Conservation (phyloP, 2,113 vertebrate species). For the Rutilus rutilus region DNA sequence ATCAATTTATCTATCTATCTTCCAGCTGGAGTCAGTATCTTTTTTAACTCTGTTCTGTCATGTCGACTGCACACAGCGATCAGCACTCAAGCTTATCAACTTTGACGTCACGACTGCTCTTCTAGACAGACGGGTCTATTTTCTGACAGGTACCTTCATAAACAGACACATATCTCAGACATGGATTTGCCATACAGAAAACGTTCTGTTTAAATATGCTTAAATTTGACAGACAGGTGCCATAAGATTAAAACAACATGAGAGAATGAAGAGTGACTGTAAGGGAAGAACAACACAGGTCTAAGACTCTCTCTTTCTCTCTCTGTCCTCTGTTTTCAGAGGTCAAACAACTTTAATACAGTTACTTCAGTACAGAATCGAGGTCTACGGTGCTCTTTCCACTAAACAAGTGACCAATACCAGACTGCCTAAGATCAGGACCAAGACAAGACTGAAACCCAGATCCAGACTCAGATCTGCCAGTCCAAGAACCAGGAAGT, state of each 20-base stretch:
- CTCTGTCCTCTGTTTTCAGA: not conserved
- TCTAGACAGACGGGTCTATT: not conserved
- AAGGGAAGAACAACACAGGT: not conserved
- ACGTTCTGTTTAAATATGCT: not conserved
- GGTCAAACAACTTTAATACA: not conserved
- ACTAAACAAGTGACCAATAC: not conserved
- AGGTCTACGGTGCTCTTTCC: not conserved
- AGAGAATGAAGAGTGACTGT: not conserved
- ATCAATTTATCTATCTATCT: not conserved
- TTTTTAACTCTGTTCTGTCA: not conserved
- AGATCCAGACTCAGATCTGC: too few relatives aligned
- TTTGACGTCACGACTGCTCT: not conserved
- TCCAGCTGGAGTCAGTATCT: not conserved
- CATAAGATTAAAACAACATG: not conserved
- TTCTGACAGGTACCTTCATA: not conserved
- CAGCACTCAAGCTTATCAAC: not conserved
- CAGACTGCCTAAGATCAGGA: not conserved
- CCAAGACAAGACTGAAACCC: not conserved
- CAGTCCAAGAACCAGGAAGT: too few relatives aligned
- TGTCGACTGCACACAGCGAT: not conserved
- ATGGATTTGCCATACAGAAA: not conserved
- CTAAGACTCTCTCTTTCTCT: not conserved
- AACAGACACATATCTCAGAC: not conserved
- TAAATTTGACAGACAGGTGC: not conserved
- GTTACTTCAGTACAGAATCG: not conserved